Percentiles rank a stretch among this genome's conserved stretches.
phyloP scores from a whole-genome alignment of 2,888 invertebrate genomes.

The Lepeophtheirus nordmannii region DNA sequence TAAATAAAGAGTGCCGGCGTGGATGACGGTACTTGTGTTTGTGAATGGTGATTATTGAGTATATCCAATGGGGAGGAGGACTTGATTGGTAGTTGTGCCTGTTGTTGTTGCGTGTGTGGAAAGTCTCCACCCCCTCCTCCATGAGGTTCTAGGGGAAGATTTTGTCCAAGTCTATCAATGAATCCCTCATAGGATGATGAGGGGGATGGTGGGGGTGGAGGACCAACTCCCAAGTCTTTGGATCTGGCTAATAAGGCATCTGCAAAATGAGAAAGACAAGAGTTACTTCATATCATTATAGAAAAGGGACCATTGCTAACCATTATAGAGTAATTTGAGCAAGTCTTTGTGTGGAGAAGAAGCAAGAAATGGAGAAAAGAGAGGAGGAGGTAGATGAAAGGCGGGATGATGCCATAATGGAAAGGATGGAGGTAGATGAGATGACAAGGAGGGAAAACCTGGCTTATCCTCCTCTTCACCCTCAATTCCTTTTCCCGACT shows the following conservation, averaged over 20 bases:
- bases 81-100: neutral
- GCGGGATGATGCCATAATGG: conserved; percentile 5
- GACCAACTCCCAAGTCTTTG: neutral
- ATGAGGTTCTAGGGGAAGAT: no score
- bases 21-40: neutral
- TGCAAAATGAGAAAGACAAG: neutral
- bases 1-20: neutral
- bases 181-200: no score
- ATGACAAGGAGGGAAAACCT: neutral
- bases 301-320: neutral
- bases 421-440: neutral
- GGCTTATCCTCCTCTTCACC: neutral
- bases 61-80: neutral
- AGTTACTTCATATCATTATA: neutral
- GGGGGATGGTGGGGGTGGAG: no score
- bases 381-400: neutral
- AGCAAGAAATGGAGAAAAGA: neutral
- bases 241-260: neutral
- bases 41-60: neutral
- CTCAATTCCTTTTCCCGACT: neutral
- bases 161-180: no score
- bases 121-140: no score
- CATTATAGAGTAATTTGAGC: neutral
- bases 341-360: neutral
- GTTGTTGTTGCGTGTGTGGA: no score